Conservation (phyloP, 2,113 vertebrate species). For the Gambusia affinis region DNA sequence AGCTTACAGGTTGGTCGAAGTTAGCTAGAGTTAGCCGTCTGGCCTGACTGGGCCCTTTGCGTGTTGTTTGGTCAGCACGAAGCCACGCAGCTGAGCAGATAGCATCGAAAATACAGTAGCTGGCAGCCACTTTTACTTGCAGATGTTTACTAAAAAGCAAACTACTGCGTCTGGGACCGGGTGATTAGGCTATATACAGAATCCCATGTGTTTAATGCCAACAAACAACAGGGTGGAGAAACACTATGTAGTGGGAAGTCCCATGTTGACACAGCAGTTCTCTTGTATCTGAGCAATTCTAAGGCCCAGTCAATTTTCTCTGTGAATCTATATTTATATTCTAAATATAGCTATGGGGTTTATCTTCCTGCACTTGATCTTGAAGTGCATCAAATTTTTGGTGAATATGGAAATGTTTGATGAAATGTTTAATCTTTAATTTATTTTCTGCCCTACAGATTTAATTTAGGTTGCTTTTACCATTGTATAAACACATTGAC, state of each 20-base stretch:
- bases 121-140: background rate
- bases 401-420: too few species aligned
- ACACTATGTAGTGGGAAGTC: constrained; percentile 37
- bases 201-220: constrained; percentile 8
- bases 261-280: constrained; percentile 66
- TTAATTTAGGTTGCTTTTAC: too few species aligned
- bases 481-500: too few species aligned
- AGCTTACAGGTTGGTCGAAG: constrained; percentile 27
- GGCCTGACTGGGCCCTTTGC: constrained; percentile 65
- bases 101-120: background rate
- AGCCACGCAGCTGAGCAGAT: constrained; percentile 35
- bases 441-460: too few species aligned
- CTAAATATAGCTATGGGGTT: constrained; percentile 3
- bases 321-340: background rate
- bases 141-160: background rate
- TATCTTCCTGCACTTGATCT: too few species aligned
- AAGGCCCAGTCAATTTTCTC: constrained; percentile 31
- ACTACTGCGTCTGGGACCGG: background rate
- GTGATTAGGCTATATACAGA: constrained; percentile 2
- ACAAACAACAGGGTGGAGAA: constrained; percentile 27
- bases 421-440: too few species aligned
- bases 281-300: constrained; percentile 9
- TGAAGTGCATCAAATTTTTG: background rate
- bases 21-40: constrained; percentile 57
- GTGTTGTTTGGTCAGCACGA: constrained; percentile 51